Conservation (phyloP, 1,140 invertebrate genomes). For the Orchesella cincta region DNA sequence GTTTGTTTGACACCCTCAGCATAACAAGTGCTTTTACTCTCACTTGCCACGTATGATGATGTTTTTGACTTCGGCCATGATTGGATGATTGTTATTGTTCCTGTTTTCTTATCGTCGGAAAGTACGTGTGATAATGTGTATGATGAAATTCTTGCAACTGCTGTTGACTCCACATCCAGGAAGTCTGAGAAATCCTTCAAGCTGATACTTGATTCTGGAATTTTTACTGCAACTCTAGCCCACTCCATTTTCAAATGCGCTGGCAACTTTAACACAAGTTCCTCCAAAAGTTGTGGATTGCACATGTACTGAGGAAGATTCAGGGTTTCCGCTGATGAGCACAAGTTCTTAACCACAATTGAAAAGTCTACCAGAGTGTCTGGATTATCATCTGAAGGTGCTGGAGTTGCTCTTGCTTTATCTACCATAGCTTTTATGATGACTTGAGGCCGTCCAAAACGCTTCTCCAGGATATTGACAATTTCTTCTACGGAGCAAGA, state of each 20-base stretch:
- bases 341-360: constrained; percentile 18
- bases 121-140: too few species aligned
- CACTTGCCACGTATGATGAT: too few species aligned
- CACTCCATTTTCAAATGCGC: neutral
- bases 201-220: neutral
- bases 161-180: neutral
- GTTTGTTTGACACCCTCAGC: too few species aligned
- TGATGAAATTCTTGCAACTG: too few species aligned
- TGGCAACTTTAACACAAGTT: neutral
- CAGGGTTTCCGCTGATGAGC: constrained; percentile 10
- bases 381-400: neutral
- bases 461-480: neutral
- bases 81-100: too few species aligned
- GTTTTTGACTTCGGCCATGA: too few species aligned
- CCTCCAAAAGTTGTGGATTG: constrained; percentile 17
- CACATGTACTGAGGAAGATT: neutral
- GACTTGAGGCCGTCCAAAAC: neutral
- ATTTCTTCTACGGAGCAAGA: neutral
- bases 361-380: neutral
- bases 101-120: too few species aligned
- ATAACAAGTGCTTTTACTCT: too few species aligned
- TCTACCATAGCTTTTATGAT: neutral
- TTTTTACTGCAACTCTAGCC: neutral
- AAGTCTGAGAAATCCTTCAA: neutral
- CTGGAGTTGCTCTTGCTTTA: neutral